phyloP scores from a whole-genome alignment of 2,797 vertebrate genomes.

The Hephaestus fuliginosus region DNA sequence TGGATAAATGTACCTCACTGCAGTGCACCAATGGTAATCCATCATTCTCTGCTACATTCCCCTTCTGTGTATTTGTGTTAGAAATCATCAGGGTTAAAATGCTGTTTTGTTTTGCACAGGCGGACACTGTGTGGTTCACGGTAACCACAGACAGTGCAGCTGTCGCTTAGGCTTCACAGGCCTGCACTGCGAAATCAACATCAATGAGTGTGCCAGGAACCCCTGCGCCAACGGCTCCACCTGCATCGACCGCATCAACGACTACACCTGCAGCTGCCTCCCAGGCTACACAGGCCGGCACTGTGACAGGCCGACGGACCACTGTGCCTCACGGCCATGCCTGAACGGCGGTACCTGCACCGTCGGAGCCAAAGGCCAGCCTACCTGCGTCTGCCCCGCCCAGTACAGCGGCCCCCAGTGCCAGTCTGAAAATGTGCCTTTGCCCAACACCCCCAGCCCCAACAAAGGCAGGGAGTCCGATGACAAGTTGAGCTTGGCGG shows the following conservation, averaged over 20 bases:
- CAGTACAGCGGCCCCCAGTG: slow-evolving; percentile 91
- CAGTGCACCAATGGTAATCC: slow-evolving; percentile 93
- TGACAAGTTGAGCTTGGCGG: slow-evolving; percentile 89
- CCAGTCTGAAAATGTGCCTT: slow-evolving; percentile 75
- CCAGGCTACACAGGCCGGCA: slow-evolving; percentile 91
- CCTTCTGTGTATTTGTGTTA: neutral
- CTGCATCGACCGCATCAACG: slow-evolving; percentile 91
- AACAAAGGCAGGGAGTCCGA: slow-evolving; percentile 47
- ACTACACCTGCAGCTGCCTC: slow-evolving; percentile 91
- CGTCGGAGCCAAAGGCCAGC: slow-evolving; percentile 51
- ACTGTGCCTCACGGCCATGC: slow-evolving; percentile 89
- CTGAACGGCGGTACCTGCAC: slow-evolving; percentile 93
- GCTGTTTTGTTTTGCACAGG: slow-evolving; percentile 78
- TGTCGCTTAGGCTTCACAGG: slow-evolving; percentile 94
- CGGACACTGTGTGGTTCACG: slow-evolving; percentile 90
- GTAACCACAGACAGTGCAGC: slow-evolving; percentile 88
- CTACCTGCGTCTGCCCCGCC: slow-evolving; percentile 89
- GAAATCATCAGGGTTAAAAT: neutral
- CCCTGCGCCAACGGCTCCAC: slow-evolving; percentile 94
- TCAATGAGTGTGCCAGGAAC: slow-evolving; percentile 84
- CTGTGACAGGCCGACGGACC: slow-evolving; percentile 87
- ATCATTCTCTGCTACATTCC: neutral
- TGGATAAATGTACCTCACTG: slow-evolving; percentile 95
- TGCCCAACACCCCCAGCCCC: slow-evolving; percentile 50
- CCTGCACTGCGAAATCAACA: slow-evolving; percentile 90